Percentiles rank a stretch among this genome's conserved stretches.
Conservation (phyloP, 2,797 vertebrate species). For the Melanotaenia trifasciata region DNA sequence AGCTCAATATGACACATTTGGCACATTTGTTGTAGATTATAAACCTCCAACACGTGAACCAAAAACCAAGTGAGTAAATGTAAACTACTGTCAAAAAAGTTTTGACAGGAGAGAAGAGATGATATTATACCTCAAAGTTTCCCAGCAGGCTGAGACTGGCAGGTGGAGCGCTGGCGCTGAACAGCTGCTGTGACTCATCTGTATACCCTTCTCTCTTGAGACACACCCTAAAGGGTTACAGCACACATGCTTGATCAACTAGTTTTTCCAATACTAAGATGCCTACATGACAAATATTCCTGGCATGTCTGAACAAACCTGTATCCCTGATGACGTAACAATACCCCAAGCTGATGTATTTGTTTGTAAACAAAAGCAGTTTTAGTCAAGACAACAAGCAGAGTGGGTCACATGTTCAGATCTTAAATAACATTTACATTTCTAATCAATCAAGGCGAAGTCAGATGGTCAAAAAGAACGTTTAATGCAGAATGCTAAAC, state of each 20-base stretch:
- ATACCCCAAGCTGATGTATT: neutral
- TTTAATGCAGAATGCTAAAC: slow-evolving; percentile 21
- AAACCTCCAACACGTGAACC: neutral
- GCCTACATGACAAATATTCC: slow-evolving; percentile 15
- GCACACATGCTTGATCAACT: slow-evolving; percentile 39
- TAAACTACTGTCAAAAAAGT: neutral
- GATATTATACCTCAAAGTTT: slow-evolving; percentile 95
- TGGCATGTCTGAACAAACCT: slow-evolving; percentile 1
- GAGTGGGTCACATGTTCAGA: neutral
- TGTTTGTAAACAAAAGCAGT: slow-evolving; percentile 9
- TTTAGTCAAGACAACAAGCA: neutral
- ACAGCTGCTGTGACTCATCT: slow-evolving; percentile 88
- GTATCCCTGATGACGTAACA: neutral
- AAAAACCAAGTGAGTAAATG: neutral
- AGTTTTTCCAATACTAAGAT: neutral
- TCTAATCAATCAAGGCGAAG: neutral
- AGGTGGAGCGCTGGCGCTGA: slow-evolving; percentile 94
- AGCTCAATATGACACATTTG: slow-evolving; percentile 6
- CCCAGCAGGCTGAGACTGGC: slow-evolving; percentile 96
- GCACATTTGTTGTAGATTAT: neutral
- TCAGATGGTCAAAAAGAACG: slow-evolving; percentile 18
- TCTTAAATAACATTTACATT: neutral
- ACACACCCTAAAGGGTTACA: slow-evolving; percentile 84
- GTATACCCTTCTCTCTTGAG: slow-evolving; percentile 86
- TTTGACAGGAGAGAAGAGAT: neutral